Base-by-base conservation (phyloP, 2,888 invertebrate species). In the Acrobasis consociella region DNA sequence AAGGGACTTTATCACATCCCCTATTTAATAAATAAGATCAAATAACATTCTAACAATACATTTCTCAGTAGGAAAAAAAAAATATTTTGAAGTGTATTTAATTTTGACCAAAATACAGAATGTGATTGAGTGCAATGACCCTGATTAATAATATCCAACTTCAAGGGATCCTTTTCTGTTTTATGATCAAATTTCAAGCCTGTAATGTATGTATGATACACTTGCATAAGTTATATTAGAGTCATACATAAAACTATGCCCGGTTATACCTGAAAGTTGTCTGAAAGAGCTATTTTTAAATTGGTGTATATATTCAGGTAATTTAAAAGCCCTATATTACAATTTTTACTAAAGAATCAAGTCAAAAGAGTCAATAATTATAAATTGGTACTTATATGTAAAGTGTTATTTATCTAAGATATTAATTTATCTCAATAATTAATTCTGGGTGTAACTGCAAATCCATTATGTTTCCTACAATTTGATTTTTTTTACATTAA, bases 1-100 rank as follows among this genome's bases (percentile, higher is more conserved):
- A 42, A 56, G 56, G 56, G 8, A 52, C 17, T 52, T 13, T 52
- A 51, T 51, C 51, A 51, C 52, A 13, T 52, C 46, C 46, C 46
- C n/a, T 46, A n/a, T 5, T 11, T n/a, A 46, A 46, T 31, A 7
- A 5, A 31, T 31, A 31, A 31, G 5, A 31, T 31, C 7, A 5
- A 22, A 22, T 22, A 31, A 31, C 7, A 31, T 5, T 31, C 31
- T 31, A 31, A 31, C 31, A 31, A 2, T n/a, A 22, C 5, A 22
- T 31, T 31, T 31, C 7, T 31, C 7, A 31, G 2, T 31, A 31
- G 8, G 7, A 31, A 31, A 31, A 31, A 31, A 31, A n/a, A 13
- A 7, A 13, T 1, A 11, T 46, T 46, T 46, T 46, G 2, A 46
- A 10, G 46, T n/a, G 11, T 3, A 42, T n/a, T n/a, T n/a, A n/a